phyloP scores from a whole-genome alignment of 2,888 invertebrate species.

The Nemoura dubitans region DNA sequence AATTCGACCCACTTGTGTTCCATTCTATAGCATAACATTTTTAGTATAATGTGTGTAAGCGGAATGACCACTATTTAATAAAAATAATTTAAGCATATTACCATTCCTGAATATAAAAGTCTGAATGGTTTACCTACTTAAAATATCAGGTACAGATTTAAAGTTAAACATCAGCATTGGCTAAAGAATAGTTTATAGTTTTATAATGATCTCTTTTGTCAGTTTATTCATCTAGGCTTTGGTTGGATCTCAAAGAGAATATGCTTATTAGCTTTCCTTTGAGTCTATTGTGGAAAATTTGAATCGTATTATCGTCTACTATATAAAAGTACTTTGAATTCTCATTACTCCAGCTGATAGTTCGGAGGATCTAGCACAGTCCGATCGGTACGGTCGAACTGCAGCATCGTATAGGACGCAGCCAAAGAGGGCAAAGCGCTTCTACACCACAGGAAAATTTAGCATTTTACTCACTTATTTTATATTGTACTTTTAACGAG shows the following conservation, averaged over 20 bases:
- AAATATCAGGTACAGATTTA: not conserved
- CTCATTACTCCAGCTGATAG: conserved; percentile 1
- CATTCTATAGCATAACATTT: no score
- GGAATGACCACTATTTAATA: no score
- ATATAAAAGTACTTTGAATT: not conserved
- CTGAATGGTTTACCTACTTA: no score
- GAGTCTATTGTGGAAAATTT: conserved; percentile 2
- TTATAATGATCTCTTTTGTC: conserved; percentile 8
- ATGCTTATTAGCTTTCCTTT: conserved; percentile 23
- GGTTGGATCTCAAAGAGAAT: conserved; percentile 17
- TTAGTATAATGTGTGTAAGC: no score
- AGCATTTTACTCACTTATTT: not conserved
- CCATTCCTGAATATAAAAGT: no score
- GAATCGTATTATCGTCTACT: conserved; percentile 7
- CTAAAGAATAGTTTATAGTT: not conserved
- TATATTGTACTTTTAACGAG: not conserved
- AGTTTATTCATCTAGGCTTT: not conserved
- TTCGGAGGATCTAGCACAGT: not conserved
- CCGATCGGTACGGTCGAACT: not conserved
- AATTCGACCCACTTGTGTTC: no score
- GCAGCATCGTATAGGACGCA: not conserved
- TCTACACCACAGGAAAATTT: not conserved
- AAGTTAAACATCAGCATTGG: not conserved
- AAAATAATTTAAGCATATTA: no score
- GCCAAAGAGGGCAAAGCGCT: not conserved